Conservation (phyloP, 2,113 vertebrate species). For the Heloderma charlesbogerti region DNA sequence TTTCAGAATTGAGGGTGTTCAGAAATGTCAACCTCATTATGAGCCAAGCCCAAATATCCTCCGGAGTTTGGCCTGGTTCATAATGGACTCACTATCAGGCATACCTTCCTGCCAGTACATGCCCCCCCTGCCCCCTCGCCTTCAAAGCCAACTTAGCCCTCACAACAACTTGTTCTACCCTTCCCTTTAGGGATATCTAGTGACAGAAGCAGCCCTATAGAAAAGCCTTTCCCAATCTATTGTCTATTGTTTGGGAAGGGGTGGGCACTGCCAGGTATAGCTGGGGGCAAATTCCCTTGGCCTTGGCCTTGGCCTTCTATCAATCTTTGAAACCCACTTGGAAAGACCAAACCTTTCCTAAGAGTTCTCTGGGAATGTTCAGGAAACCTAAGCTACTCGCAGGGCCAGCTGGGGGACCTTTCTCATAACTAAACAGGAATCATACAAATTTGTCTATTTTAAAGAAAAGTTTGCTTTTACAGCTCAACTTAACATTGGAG, state of each 20-base stretch:
- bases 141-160: no score
- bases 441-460: background rate
- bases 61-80: no score
- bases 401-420: background rate
- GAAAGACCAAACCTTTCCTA: background rate
- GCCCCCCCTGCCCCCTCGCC: no score
- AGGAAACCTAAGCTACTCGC: background rate
- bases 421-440: background rate
- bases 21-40: background rate
- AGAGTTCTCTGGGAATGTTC: background rate
- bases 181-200: background rate
- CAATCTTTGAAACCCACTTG: no score
- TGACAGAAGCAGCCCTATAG: no score
- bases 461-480: background rate
- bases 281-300: background rate
- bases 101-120: background rate
- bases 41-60: background rate
- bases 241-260: background rate
- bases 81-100: background rate
- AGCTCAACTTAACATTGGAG: rapidly evolving
- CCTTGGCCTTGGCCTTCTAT: background rate
- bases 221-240: no score
- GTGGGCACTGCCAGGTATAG: background rate
- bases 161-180: background rate
- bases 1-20: background rate